Base-by-base conservation (phyloP, 2,113 vertebrate species). In the Jacana jacana region DNA sequence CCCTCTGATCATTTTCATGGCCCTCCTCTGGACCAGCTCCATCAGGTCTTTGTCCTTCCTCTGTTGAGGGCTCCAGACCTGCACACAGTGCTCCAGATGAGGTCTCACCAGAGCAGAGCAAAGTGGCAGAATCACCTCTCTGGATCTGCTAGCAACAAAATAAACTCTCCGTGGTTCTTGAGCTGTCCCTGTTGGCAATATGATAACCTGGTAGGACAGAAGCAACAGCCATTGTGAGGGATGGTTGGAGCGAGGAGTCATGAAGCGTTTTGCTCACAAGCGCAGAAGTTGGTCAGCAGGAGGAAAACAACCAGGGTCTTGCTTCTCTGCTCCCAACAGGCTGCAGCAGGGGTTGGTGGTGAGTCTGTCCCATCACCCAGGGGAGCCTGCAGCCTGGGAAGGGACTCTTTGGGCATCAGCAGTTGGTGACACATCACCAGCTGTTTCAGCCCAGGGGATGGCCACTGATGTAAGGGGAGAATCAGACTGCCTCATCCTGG, bases 231-330 rank as follows among this genome's bases (percentile, higher is more conserved):
- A 2, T 20, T 80, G 20, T 46, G 37, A 80, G 42, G 37, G 35
- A 31, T 69, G 81, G 39, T n/a, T 68, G 54, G 72, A 42, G 37
- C 61, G 68, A 75, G 7, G 28, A 86, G 30, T 30, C 60, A 1
- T 5, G 14, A 51, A 78, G 24, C n/a, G 3, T 80, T 86, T 82
- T 24, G 22, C 23, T 76, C 8, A 10, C 28, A 35, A 58, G 51
- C 0, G 2, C 54, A 17, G 28, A 72, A 42, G 17, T 44, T 75
- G 52, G 57, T 55, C 33, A 82, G 75, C 57, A 78, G 66, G 39
- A 92, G 49, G n/a, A 84, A 66, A 19, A 42, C 5, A 54, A 3
- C 25, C 14, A 10, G 0, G 0, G 15, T n/a, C 9, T 84, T 17
- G 10, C 31, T 81, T 24, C 27, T 65, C 12, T 51, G 40, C 25